Evolutionary conservation across 2,113 vertebrate genomes (phyloP), one percentile per base, ranked within the genome.

Genomic region (Cyphomyrus discorhynchus): DNA sequence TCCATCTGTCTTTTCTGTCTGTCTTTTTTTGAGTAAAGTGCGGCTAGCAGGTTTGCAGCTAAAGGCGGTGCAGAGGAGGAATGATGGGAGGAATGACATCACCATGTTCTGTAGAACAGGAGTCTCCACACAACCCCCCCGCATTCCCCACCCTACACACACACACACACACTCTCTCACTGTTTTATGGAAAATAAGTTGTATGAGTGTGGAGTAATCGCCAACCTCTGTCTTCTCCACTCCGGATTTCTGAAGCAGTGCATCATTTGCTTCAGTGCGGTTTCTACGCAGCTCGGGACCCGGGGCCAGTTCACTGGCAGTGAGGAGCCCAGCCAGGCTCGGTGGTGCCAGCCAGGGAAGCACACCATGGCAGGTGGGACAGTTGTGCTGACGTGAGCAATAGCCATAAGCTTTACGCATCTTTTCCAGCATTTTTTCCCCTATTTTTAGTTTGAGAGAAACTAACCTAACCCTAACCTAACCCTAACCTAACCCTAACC

Each of bases 151-250:
- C 24, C 70, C 58, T 50, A 11, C 49, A 50, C 0, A 11, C 47
- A 49, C 47, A 49, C 46, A 47, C 46, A 47, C 47, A 13, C 49
- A 49, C 8, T 1, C 9, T 42, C 19, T 49, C 47, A 2, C 47
- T 49, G 9, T 49, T 49, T 49, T 88, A 45, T 88, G 88, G 58
- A 88, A 88, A 88, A 74, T 49, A 46, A 50, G 35, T 39, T 39
- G 58, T 88, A 15, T 62, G 47, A 15, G 13, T 70, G 24, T 42
- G 27, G 47, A 39, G 45, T 49, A 88, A 88, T 77, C 1, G 19
- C 19, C 15, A 82, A 21, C 88, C 49, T 47, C 49, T 66, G 45
- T 88, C 35, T 66, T 66, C 39, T 88, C 58, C 5, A 21, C 39
- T n/a, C 2, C 10, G n/a, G 62, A 17, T 35, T 88, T 50, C 46